Base-by-base conservation (phyloP, 2,888 invertebrate genomes). In the Perithous albicinctus region DNA sequence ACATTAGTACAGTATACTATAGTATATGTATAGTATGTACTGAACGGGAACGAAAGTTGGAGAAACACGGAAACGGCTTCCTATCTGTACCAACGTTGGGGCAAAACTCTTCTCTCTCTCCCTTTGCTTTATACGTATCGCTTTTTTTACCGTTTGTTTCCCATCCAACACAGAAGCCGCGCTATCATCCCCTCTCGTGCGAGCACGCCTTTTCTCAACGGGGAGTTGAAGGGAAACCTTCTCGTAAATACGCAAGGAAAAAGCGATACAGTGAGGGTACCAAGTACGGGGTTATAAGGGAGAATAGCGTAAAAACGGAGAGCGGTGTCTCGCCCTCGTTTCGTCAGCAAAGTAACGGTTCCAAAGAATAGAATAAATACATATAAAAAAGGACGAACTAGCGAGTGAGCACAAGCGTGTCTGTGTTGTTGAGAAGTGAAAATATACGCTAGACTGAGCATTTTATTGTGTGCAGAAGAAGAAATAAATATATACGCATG, bases 161-260 rank as follows among this genome's bases (percentile, higher is more conserved):
- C 72, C 69, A 20, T 32, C 56, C 66, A 38, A 56, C 56, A 54
- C 38, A 67, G 63, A 56, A 8, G 54, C 29, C 10, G 46, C 23
- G 46, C 23, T 80, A 66, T 77, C 79, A 73, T 77, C 69, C 67
- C 61, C 67, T 79, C 67, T 76, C 59, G 76, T 67, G 73, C 48
- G 72, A 18, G 15, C 70, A 54, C 38, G 66, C 75, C 70, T 78
- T 73, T 43, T 72, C 43, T 73, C 79, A 56, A 78, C 67, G 69
- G 73, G 32, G 43, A 56, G 70, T 48, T 43, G 43, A 81, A 59
- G 66, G 66, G 76, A 66, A 72, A 56, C 67, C 72, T 56, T 48
- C 78, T 80, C 80, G 78, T 82, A 82, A 79, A 82, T 82, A 79
- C 77, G 74, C 66, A 76, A 54, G 46, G 73, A 78, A 78, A 75